phyloP scores from a whole-genome alignment of 2,888 invertebrate genomes.

The Schizotus pectinicornis region DNA sequence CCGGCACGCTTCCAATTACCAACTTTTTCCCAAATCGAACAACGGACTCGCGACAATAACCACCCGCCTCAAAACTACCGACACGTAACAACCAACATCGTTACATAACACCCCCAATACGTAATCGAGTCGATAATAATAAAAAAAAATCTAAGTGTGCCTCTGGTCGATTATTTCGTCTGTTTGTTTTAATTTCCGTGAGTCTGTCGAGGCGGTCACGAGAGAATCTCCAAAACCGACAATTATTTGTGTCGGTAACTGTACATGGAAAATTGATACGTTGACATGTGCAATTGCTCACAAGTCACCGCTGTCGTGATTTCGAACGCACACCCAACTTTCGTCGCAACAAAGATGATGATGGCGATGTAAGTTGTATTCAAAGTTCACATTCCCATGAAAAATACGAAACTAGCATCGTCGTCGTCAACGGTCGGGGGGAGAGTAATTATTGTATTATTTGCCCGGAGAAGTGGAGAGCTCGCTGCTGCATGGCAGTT shows the following conservation, averaged over 20 bases:
- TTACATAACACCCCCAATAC: too few species aligned
- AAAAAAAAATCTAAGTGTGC: too few species aligned
- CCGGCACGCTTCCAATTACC: slow-evolving; percentile 16
- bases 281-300: slow-evolving; percentile 28
- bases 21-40: not conserved
- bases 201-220: not conserved
- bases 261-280: slow-evolving; percentile 30
- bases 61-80: not conserved
- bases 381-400: slow-evolving; percentile 31
- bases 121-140: too few species aligned
- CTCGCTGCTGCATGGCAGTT: slow-evolving; percentile 13
- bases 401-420: slow-evolving; percentile 25
- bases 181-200: not conserved
- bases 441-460: slow-evolving; percentile 23
- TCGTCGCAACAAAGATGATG: too few species aligned
- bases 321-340: slow-evolving; percentile 9
- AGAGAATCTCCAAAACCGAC: slow-evolving; percentile 10
- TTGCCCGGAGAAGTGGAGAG: too few species aligned
- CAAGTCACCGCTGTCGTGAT: slow-evolving; percentile 16
- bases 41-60: not conserved
- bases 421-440: too few species aligned
- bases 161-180: not conserved
- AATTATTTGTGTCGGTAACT: slow-evolving; percentile 27
- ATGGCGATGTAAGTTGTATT: too few species aligned
- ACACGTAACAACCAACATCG: too few species aligned